Base-by-base conservation (phyloP, 2,113 vertebrate species). In the Nannobrachium achirus region DNA sequence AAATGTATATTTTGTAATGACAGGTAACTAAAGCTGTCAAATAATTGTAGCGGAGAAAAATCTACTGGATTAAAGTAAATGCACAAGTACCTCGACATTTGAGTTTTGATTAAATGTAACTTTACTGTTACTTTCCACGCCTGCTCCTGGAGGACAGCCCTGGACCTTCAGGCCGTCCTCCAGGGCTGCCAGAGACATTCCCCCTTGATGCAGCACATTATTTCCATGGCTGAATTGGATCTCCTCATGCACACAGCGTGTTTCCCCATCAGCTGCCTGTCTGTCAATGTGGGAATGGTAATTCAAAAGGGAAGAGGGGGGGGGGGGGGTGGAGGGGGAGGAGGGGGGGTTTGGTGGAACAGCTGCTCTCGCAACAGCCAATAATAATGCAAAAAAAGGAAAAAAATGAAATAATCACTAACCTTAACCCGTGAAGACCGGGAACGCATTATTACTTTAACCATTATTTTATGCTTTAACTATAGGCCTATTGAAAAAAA, bases 351-450 rank as follows among this genome's bases (percentile, higher is more conserved):
- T 33, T 88, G 87, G 87, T 42, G 88, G 90, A 93, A 92, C 93
- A 92, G 91, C 90, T 93, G 93, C 91, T 94, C 86, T 86, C 70
- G 87, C 90, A 92, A 88, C 88, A 90, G 90, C 91, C 92, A 91
- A 92, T 92, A 93, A 93, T 92, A 92, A 89, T 69, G 68, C 74
- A 76, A 89, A 81, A 88, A 76, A 44, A 15, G 38, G 45, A 50
- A 62, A 60, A 59, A 69, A 67, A 64, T 5, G 6, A 33, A 33
- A 33, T 33, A 33, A 69, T 75, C 19, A 79, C 89, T 88, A 91
- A 87, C 87, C 86, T 90, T 90, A 91, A 88, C n/a, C n/a, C n/a
- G n/a, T n/a, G n/a, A n/a, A n/a, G n/a, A n/a, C n/a, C n/a, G n/a
- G n/a, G n/a, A n/a, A n/a, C n/a, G n/a, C n/a, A n/a, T n/a, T n/a